A percentile compares a stretch with the other conserved stretches of the same genome.
phyloP scores from a whole-genome alignment of 2,113 vertebrate genomes.

The Mystacornis crossleyi region DNA sequence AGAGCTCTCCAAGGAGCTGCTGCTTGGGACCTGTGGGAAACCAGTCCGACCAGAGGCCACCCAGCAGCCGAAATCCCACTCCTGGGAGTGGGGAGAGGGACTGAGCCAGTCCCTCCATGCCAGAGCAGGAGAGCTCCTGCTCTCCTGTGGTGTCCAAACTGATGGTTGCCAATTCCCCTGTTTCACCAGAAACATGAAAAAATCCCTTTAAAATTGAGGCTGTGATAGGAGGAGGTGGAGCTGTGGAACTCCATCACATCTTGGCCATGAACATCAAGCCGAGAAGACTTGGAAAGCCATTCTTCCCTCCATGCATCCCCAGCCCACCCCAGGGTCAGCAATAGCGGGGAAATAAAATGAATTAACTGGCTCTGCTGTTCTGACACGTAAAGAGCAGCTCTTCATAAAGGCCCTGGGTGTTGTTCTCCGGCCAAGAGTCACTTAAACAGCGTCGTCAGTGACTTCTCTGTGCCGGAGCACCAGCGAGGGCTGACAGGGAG shows the following conservation, averaged over 20 bases:
- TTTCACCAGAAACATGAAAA: not conserved
- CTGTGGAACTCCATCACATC: not conserved
- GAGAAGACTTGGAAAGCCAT: not conserved
- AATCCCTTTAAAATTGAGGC: not conserved
- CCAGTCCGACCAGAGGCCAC: not conserved
- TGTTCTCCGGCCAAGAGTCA: conserved; percentile 27
- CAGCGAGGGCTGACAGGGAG: not conserved
- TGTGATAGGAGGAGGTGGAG: not conserved
- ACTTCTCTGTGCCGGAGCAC: not conserved
- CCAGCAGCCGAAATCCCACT: not conserved
- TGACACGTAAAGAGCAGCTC: conserved; percentile 10
- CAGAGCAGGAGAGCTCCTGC: not conserved
- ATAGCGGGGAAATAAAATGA: not conserved
- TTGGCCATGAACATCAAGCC: not conserved
- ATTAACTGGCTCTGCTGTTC: not conserved
- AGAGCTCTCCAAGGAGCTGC: not conserved
- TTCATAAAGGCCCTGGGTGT: conserved; percentile 2
- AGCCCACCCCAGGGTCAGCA: not conserved
- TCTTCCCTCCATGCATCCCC: not conserved
- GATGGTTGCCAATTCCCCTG: not conserved
- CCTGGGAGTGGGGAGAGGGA: not conserved
- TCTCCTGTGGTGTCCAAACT: not conserved
- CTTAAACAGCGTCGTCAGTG: not conserved
- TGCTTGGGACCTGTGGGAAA: not conserved
- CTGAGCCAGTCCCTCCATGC: not conserved